Percentiles rank a stretch among this genome's conserved stretches.
These are phyloP conservation scores for Murina feae DNA, from an alignment of 2,113 vertebrate genomes.

Conservation along the genomic window DNA sequence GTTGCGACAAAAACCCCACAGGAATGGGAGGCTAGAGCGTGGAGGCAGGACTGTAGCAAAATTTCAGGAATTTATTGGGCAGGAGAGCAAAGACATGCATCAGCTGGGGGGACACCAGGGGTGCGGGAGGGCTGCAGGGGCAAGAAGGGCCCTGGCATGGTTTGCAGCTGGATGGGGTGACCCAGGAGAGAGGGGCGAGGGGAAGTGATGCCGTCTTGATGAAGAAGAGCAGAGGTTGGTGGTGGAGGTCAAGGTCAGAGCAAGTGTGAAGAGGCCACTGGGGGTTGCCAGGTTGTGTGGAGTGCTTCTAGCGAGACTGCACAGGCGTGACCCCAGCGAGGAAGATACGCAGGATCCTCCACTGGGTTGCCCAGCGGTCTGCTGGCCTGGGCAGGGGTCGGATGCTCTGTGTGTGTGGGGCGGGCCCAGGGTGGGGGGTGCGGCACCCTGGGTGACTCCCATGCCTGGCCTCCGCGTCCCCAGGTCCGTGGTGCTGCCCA, in stretches of 20 bases:
- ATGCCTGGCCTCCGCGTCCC: not conserved
- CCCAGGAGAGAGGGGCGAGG: not conserved
- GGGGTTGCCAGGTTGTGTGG: not conserved
- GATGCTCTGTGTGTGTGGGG: not conserved
- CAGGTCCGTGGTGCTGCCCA: slow-evolving; percentile 87
- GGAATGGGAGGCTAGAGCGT: not conserved
- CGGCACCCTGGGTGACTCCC: not conserved
- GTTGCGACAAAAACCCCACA: not conserved
- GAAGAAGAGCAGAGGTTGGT: not conserved
- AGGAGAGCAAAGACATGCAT: not conserved
- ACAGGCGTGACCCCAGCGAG: no score
- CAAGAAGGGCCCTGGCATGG: not conserved
- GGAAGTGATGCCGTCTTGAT: not conserved
- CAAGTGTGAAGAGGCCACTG: not conserved
- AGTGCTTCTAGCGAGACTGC: not conserved
- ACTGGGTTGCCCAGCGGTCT: not conserved
- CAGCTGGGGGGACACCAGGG: not conserved
- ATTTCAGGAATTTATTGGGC: not conserved
- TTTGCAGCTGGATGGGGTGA: not conserved
- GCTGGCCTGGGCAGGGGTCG: not conserved
- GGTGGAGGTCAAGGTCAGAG: not conserved
- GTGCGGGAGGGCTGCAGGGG: no score
- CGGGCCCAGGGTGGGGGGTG: not conserved
- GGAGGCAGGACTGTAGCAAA: not conserved
- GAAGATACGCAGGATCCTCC: not conserved